These are phyloP conservation scores for Drosophila persimilis DNA, from an alignment of 1,140 invertebrate genomes.

Conservation along the genomic window DNA sequence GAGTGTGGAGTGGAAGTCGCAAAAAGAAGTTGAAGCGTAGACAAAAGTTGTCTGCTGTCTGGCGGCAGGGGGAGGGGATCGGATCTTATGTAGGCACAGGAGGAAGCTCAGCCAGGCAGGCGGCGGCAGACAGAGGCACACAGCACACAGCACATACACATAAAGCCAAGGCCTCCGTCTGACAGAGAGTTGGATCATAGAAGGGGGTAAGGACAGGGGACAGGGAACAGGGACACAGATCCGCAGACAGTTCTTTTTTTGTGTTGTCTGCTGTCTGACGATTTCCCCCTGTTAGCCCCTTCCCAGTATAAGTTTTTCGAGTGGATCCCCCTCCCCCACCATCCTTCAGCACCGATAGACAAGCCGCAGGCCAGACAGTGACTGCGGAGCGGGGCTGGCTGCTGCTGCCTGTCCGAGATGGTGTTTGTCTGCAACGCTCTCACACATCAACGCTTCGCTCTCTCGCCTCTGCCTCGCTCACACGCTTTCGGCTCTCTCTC, in stretches of 20 bases:
- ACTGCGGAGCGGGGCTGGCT: too few species aligned
- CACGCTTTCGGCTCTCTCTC: conserved; percentile 17
- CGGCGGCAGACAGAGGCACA: conserved; percentile 26
- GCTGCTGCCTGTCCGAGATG: too few species aligned
- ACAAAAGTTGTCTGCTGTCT: conserved; percentile 49
- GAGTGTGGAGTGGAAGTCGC: conserved; percentile 11
- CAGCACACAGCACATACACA: not conserved
- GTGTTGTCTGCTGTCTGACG: conserved; percentile 40
- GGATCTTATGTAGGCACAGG: conserved; percentile 26
- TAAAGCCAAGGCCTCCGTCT: conserved; percentile 1
- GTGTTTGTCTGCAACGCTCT: too few species aligned
- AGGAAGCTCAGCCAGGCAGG: conserved; percentile 15
- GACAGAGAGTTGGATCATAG: too few species aligned
- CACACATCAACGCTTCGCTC: too few species aligned
- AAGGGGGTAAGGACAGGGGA: conserved; percentile 7
- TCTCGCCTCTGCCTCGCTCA: too few species aligned
- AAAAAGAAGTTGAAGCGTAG: conserved; percentile 51
- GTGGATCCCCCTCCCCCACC: not conserved
- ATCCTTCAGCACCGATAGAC: too few species aligned
- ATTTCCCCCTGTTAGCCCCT: conserved; percentile 5
- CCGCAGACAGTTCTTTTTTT: conserved; percentile 47
- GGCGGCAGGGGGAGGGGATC: not conserved
- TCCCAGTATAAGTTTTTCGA: not conserved
- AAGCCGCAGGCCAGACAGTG: too few species aligned
- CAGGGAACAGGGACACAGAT: not conserved